Evolutionary conservation across 2,888 invertebrate species (phyloP).

Genomic region (Papilio elwesi): DNA sequence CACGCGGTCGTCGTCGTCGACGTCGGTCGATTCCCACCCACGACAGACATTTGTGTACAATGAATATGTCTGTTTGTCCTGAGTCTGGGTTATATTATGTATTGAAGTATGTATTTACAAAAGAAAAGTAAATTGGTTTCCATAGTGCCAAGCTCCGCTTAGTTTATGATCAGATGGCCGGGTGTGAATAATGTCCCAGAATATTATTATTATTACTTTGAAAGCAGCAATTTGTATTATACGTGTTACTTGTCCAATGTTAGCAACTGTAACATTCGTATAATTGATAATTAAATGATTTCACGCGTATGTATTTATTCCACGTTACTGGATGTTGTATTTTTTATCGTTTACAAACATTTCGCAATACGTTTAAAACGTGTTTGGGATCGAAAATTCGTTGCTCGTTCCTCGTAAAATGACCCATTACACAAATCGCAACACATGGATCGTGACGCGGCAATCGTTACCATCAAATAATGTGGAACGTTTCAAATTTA

Average conservation of each 20-base stretch:
- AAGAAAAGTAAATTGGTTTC: too few relatives aligned
- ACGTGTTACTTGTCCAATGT: background rate
- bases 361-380: constrained; percentile 34
- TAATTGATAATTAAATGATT: constrained; percentile 1
- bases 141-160: too few relatives aligned
- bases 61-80: too few relatives aligned
- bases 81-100: too few relatives aligned
- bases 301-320: constrained; percentile 7
- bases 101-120: too few relatives aligned
- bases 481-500: constrained; percentile 33
- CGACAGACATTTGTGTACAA: too few relatives aligned
- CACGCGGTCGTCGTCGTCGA: too few relatives aligned
- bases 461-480: constrained; percentile 39
- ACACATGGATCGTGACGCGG: constrained; percentile 35
- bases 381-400: constrained; percentile 35
- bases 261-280: background rate
- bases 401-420: constrained; percentile 35
- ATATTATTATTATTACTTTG: too few relatives aligned
- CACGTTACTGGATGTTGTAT: constrained; percentile 2
- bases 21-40: too few relatives aligned
- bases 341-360: constrained; percentile 17
- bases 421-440: constrained; percentile 40
- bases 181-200: too few relatives aligned
- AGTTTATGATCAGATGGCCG: too few relatives aligned
- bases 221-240: background rate